A percentile compares a stretch with the other conserved stretches of the same genome.
These are phyloP conservation scores for Drosophila baimaii DNA, from an alignment of 1,140 invertebrate species.

Conservation along the genomic window DNA sequence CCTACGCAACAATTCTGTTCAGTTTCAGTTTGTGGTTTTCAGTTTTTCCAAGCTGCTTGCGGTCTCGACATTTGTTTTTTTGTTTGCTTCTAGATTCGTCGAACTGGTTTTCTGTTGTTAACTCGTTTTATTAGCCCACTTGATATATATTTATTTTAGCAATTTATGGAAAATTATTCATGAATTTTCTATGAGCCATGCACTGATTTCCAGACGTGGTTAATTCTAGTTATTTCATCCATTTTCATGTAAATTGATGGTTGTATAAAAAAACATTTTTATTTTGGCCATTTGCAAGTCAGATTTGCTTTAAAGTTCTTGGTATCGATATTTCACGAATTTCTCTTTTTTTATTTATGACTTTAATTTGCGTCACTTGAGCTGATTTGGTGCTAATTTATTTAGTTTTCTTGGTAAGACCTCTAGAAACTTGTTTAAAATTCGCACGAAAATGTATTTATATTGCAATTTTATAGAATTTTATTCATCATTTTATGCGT, in stretches of 20 bases:
- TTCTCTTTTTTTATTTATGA: neutral
- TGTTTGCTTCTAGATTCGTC: slow-evolving; percentile 16
- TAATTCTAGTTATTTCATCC: neutral
- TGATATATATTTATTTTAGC: slow-evolving; percentile 26
- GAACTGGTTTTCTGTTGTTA: slow-evolving; percentile 56
- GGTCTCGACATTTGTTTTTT: slow-evolving; percentile 20
- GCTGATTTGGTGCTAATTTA: slow-evolving; percentile 1
- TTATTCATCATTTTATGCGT: slow-evolving; percentile 13
- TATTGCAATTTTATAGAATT: neutral
- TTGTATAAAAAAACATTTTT: slow-evolving; percentile 1
- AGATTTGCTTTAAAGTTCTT: neutral
- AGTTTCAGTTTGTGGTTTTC: slow-evolving; percentile 34
- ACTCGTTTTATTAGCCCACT: slow-evolving; percentile 53
- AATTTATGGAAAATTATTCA: slow-evolving; percentile 59
- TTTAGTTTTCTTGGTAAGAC: neutral
- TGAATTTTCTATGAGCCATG: slow-evolving; percentile 22
- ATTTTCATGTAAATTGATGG: slow-evolving; percentile 15
- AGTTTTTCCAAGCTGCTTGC: slow-evolving; percentile 34
- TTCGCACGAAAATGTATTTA: slow-evolving; percentile 1
- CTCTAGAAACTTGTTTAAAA: slow-evolving; percentile 3
- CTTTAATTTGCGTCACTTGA: slow-evolving; percentile 1
- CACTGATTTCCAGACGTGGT: slow-evolving; percentile 8
- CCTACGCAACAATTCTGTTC: slow-evolving; percentile 57
- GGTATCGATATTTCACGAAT: neutral
- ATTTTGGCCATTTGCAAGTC: slow-evolving; percentile 7